Conservation (phyloP, 2,797 vertebrate species). For the Lutjanus argentimaculatus region DNA sequence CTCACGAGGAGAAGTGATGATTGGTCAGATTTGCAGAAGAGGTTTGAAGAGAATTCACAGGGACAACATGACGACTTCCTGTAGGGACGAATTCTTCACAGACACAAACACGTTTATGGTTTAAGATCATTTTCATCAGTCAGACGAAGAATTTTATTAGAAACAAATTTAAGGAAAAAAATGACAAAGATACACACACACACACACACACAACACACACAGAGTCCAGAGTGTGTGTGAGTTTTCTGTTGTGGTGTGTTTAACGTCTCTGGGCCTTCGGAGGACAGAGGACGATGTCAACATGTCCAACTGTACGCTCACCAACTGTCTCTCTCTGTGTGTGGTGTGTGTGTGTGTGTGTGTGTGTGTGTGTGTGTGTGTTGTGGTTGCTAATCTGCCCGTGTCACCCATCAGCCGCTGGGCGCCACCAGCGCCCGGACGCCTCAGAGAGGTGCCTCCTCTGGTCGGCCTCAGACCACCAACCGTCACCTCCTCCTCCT, state of each 20-base stretch:
- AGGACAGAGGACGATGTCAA: not conserved
- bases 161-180: too few species aligned
- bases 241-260: not conserved
- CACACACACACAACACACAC: not conserved
- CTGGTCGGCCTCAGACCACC: slow-evolving; percentile 65
- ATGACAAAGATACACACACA: too few species aligned
- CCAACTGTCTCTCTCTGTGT: not conserved
- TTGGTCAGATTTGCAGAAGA: too few species aligned
- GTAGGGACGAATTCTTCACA: too few species aligned
- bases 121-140: too few species aligned
- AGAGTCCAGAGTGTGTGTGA: not conserved
- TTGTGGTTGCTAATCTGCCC: slow-evolving; percentile 82
- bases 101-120: too few species aligned
- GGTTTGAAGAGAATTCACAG: too few species aligned
- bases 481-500: slow-evolving; percentile 71
- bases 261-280: not conserved
- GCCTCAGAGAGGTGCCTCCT: slow-evolving; percentile 11
- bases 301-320: not conserved
- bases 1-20: too few species aligned
- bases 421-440: slow-evolving; percentile 1
- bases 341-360: slow-evolving; percentile 21
- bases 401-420: slow-evolving; percentile 53
- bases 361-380: slow-evolving; percentile 44
- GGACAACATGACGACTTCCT: too few species aligned
- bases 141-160: too few species aligned